Evolutionary conservation across 1,140 invertebrate genomes (phyloP), one percentile per base, ranked within the genome.

Genomic region (Pseudomyrmex gracilis): DNA sequence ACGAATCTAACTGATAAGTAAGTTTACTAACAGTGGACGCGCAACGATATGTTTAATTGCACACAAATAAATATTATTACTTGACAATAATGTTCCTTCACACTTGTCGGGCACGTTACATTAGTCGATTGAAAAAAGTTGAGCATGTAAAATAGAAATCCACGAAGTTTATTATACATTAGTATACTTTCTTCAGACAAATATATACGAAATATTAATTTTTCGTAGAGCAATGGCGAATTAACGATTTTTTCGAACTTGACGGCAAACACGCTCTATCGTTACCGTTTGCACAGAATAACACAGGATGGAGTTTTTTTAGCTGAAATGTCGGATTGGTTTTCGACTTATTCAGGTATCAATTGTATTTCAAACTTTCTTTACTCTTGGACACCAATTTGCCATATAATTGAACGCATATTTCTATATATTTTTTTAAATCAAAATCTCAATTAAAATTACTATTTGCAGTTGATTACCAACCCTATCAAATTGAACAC

Each of bases 261-360:
- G 22, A 60, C 13, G 34, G 2, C 70, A n/a, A 58, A 45, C 15
- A 64, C 61, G 20, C 4, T n/a, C 51, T 91, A 92, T 84, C 84
- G 73, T 73, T 92, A 84, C 77, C 87, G 87, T 15, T 71, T 87
- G 10, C 61, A 84, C 22, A 70, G 78, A 86, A 22, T 93, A 24
- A 87, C 74, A 17, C 22, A 51, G 0, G 13, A 82, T 24, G 90
- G 90, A n/a, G 61, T 92, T 24, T 86, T 85, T 7, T 57, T 57
- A 34, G 64, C 91, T 2, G 89, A 92, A 87, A 73, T 80, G 2
- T 87, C 91, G 0, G 20, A 82, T 20, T 90, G 88, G 90, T 92
- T 92, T 73, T 47, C 66, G 15, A 92, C 92, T 45, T 85, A 85
- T 22, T 58, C 61, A 45, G 83, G 83, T 90, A 80, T 67, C 61